Conservation (phyloP, 2,113 vertebrate species). For the Eupsittula cactorum region DNA sequence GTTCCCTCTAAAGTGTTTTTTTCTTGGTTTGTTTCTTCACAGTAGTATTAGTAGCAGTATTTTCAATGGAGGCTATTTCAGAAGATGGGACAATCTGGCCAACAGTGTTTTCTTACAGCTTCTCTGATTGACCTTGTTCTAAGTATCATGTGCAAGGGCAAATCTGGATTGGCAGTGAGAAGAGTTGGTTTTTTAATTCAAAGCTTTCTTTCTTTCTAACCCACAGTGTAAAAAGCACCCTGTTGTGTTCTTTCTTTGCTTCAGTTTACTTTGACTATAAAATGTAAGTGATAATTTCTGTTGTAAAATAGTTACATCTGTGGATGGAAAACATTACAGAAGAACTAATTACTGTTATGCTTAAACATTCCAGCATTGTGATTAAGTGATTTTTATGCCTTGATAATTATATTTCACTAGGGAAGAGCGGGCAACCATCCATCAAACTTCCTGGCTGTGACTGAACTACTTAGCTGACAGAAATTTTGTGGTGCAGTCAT, state of each 20-base stretch:
- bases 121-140: background rate
- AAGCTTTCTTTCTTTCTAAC: background rate
- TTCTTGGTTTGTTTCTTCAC: background rate
- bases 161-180: background rate
- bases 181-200: background rate
- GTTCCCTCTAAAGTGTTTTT: background rate
- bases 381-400: slow-evolving; percentile 48
- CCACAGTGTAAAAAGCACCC: background rate
- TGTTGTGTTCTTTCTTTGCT: background rate
- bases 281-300: slow-evolving; percentile 28
- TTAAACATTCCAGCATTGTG: background rate
- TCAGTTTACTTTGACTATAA: slow-evolving; percentile 45
- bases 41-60: background rate
- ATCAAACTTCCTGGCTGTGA: slow-evolving; percentile 66
- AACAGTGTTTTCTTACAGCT: background rate
- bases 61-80: slow-evolving; percentile 2
- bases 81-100: background rate
- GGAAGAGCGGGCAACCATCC: slow-evolving; percentile 40
- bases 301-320: slow-evolving; percentile 22
- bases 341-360: slow-evolving; percentile 27
- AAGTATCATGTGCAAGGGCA: background rate
- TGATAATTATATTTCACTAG: slow-evolving; percentile 41
- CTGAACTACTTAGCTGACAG: slow-evolving; percentile 67
- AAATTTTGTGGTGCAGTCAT: slow-evolving; percentile 68
- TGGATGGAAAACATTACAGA: slow-evolving; percentile 26